Evolutionary conservation across 2,888 invertebrate species (phyloP).

Genomic region (Campoplex capitator): DNA sequence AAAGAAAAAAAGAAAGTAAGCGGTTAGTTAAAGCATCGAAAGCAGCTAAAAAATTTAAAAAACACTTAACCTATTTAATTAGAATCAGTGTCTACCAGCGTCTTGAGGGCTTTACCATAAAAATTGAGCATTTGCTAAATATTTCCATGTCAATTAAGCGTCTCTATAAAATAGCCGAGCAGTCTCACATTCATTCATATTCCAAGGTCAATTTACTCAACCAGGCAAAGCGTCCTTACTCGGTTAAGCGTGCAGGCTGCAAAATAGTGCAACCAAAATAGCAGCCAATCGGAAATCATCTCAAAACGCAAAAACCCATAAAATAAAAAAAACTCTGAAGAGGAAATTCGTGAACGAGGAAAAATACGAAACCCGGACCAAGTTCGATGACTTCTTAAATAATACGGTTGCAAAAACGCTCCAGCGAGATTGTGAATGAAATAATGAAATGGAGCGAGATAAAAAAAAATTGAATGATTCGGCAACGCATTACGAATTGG

Average conservation of each 20-base stretch:
- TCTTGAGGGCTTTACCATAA: neutral
- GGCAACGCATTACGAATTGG: constrained; percentile 25
- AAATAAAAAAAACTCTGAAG: neutral
- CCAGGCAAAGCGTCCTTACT: neutral
- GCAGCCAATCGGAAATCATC: neutral
- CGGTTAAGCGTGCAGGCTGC: neutral
- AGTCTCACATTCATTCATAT: neutral
- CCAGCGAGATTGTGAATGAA: constrained; percentile 48
- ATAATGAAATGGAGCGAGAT: constrained; percentile 43
- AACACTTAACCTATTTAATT: neutral
- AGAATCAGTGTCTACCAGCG: neutral
- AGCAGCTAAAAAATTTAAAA: constrained; percentile 30
- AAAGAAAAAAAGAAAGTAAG: constrained; percentile 45
- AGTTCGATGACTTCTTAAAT: constrained; percentile 53
- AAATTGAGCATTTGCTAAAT: neutral
- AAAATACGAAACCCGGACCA: constrained; percentile 57
- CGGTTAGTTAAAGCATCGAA: constrained; percentile 62
- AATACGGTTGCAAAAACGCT: constrained; percentile 38
- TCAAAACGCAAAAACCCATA: neutral
- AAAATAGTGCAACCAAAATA: neutral
- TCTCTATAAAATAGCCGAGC: neutral
- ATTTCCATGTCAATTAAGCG: neutral
- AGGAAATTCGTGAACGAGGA: constrained; percentile 8
- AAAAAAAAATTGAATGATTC: constrained; percentile 42
- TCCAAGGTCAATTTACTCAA: too few species aligned